Evolutionary conservation across 1,140 invertebrate species (phyloP), one percentile per base, ranked within the genome.

Genomic region (Dendroctonus valens): DNA sequence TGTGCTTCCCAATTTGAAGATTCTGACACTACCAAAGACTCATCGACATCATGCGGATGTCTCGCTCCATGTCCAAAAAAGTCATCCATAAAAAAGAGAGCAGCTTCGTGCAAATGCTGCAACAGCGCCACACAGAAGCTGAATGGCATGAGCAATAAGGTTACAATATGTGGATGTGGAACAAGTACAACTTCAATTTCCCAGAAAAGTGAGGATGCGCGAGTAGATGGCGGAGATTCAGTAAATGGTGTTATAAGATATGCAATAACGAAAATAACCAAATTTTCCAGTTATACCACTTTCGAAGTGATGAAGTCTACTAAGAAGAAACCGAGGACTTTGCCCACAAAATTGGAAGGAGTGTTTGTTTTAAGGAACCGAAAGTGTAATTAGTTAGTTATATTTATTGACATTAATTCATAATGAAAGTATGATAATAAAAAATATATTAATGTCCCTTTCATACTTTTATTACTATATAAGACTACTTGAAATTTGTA

Each of bases 281-380:
- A 72, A 39, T 77, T 71, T 62, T 51, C 60, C 8, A 65, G 72
- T 61, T 77, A 69, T 52, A 75, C 74, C 6, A 74, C 72, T 1
- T 77, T 72, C 51, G 75, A 77, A 65, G 65, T 77, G 9, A 72
- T 77, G 70, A 72, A 70, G 61, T 73, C 72, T 8, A 72, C 73
- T 0, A 73, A 60, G 12, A 72, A 71, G 51, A 70, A 70, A 62
- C 75, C 75, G 8, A 76, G 70, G 59, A 54, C 60, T 8, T 64
- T 76, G 15, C 73, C 74, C 0, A 58, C 54, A 41, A 51, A 41
- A 15, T 52, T 74, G 6, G 75, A 77, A 71, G 73, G 70, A 26
- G 71, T 77, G 41, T 77, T 77, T 67, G 73, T 75, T 7, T 63
- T 75, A n/a, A 75, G 59, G 65, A 74, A 74, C 48, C 70, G 68